These are phyloP conservation scores for Nipponia nippon DNA, from an alignment of 2,113 vertebrate species.

Conservation along the genomic window DNA sequence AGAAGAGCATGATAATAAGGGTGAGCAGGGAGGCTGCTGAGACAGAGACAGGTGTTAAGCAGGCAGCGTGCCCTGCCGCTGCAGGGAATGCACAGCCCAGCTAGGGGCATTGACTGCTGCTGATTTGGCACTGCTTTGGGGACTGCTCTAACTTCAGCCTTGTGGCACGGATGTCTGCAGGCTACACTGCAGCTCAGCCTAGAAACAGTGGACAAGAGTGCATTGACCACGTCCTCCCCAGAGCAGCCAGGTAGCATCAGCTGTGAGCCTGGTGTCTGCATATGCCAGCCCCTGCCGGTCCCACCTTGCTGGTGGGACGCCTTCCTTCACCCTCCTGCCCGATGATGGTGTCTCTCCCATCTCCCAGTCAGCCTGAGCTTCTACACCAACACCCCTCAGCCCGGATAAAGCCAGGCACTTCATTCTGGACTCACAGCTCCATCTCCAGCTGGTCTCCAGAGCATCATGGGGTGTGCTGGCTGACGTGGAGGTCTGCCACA, in stretches of 20 bases:
- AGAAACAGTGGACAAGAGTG: not conserved
- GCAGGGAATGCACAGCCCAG: not conserved
- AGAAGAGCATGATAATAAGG: not conserved
- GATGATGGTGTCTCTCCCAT: not conserved
- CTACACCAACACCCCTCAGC: not conserved
- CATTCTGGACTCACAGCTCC: not conserved
- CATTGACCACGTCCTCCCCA: accelerated
- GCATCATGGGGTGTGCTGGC: not conserved
- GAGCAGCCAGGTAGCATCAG: accelerated
- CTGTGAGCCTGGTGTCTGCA: not conserved
- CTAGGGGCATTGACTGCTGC: accelerated
- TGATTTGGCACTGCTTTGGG: not conserved
- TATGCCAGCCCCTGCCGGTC: not conserved
- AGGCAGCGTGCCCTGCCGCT: accelerated
- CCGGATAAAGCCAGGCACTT: not conserved
- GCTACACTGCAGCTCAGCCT: not conserved
- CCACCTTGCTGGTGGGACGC: not conserved
- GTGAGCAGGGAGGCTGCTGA: not conserved
- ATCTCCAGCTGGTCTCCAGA: not conserved
- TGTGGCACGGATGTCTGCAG: not conserved
- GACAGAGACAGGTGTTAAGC: not conserved
- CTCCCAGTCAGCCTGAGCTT: not conserved
- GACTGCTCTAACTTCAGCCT: not conserved
- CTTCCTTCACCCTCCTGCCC: not conserved
- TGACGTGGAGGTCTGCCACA: not conserved